Conservation (phyloP, 2,888 invertebrate species). For the Ophion ventricosus region DNA sequence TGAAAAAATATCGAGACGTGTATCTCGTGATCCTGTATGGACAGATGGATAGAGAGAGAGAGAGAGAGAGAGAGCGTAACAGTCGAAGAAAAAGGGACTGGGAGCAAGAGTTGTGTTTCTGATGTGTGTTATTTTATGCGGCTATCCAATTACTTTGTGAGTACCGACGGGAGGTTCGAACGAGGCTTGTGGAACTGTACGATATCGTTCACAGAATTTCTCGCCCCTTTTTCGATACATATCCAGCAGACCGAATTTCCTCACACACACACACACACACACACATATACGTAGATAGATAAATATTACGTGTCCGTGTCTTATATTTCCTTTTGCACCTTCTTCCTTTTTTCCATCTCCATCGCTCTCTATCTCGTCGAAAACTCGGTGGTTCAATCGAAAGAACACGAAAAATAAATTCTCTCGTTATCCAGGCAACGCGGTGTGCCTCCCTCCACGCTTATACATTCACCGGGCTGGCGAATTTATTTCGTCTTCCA, state of each 20-base stretch:
- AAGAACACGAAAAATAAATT: slow-evolving; percentile 54
- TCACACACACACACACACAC: neutral
- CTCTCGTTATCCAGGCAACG: slow-evolving; percentile 42
- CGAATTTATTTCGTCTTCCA: slow-evolving; percentile 14
- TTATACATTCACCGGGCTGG: neutral
- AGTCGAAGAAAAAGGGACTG: slow-evolving; percentile 10
- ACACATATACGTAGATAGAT: too few relatives aligned
- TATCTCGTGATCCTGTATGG: slow-evolving; percentile 1
- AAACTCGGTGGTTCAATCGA: slow-evolving; percentile 59
- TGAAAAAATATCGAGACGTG: slow-evolving; percentile 15
- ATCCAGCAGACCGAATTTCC: neutral
- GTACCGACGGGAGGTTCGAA: slow-evolving; percentile 67
- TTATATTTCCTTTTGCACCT: slow-evolving; percentile 1
- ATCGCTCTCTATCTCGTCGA: slow-evolving; percentile 5
- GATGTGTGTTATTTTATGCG: slow-evolving; percentile 66
- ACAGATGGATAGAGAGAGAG: neutral
- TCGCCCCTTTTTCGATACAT: slow-evolving; percentile 19
- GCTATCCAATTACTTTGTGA: slow-evolving; percentile 67
- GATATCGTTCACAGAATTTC: slow-evolving; percentile 56
- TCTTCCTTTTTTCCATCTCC: neutral
- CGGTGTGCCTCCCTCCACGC: neutral
- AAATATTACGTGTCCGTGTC: slow-evolving; percentile 16
- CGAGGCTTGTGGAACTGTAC: slow-evolving; percentile 55
- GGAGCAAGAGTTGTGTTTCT: slow-evolving; percentile 38
- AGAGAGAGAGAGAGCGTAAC: slow-evolving; percentile 1